Base-by-base conservation (phyloP, 2,113 vertebrate genomes). In the Guaruba guarouba region DNA sequence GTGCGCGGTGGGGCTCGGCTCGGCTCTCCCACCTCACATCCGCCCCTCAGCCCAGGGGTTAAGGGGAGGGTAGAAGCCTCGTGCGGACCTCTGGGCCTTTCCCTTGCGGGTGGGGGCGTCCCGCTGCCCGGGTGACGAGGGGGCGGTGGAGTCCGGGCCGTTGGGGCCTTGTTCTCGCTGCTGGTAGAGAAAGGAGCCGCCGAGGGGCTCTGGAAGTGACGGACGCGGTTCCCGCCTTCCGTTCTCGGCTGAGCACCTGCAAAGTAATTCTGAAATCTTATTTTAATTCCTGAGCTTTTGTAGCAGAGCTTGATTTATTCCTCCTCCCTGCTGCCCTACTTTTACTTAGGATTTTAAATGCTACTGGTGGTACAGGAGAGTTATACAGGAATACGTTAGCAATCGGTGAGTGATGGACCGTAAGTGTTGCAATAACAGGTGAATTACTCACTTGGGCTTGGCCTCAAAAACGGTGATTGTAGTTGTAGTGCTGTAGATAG, bases 341-440 rank as follows among this genome's bases (percentile, higher is more conserved):
- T 9, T 29, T 44, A 4, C 14, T 41, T n/a, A 48, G 16, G 22
- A 31, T 11, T 83, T 19, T 39, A 3, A 41, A 16, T 25, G 13
- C 11, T 54, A 6, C 5, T 6, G 16, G 2, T 11, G 35, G 18
- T 25, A 13, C 49, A 8, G 44, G 49, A 54, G 24, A 9, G 5
- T 5, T 5, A 0, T 15, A 11, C 9, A 44, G 77, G n/a, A 67
- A 17, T 4, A 4, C 0, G 13, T 1, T 7, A 27, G 51, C 29
- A 22, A 19, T 24, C 71, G 7, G n/a, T 8, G 44, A 7, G 20
- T 11, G 13, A 18, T 44, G 37, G 17, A 19, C 39, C 8, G 0
- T 8, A 7, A 16, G 9, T 11, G 24, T 25, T 64, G 52, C 49
- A 7, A 0, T 43, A 9, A 2, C 61, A 44, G 11, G 20, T 43